phyloP scores from a whole-genome alignment of 2,113 vertebrate species.

The Bufo bufo region DNA sequence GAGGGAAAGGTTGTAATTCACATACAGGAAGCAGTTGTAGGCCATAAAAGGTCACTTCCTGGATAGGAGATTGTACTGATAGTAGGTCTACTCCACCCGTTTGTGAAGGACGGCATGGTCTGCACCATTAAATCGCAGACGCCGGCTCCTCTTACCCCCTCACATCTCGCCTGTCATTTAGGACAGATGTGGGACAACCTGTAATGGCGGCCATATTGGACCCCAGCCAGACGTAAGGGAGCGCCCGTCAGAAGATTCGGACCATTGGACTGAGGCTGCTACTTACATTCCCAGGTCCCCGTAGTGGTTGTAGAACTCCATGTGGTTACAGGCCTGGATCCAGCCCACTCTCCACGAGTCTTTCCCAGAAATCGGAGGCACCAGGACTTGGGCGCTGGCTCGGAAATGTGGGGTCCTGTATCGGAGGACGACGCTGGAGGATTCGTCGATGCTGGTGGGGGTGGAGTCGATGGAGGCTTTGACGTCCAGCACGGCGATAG shows the following conservation, averaged over 20 bases:
- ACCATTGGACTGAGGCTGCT: not conserved
- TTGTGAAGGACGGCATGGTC: not conserved
- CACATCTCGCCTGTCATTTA: too few relatives aligned
- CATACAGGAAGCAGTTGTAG: not conserved
- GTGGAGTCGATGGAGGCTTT: slow-evolving; percentile 91
- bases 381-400: slow-evolving; percentile 88
- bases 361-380: slow-evolving; percentile 87
- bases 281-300: slow-evolving; percentile 96
- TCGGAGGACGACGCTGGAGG: slow-evolving; percentile 92
- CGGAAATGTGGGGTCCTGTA: slow-evolving; percentile 97
- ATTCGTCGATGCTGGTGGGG: slow-evolving; percentile 97
- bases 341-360: slow-evolving; percentile 98
- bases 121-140: not conserved
- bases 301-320: slow-evolving; percentile 98
- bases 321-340: slow-evolving; percentile 98
- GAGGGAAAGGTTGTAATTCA: not conserved
- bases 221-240: too few relatives aligned
- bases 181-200: not conserved
- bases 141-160: too few relatives aligned
- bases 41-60: not conserved
- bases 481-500: slow-evolving; percentile 89
- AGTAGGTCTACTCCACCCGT: not conserved
- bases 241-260: too few relatives aligned
- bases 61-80: not conserved
- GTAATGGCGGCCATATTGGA: not conserved